These are phyloP conservation scores for Heterodera carotae DNA, from an alignment of 1,140 invertebrate genomes.

Conservation along the genomic window DNA sequence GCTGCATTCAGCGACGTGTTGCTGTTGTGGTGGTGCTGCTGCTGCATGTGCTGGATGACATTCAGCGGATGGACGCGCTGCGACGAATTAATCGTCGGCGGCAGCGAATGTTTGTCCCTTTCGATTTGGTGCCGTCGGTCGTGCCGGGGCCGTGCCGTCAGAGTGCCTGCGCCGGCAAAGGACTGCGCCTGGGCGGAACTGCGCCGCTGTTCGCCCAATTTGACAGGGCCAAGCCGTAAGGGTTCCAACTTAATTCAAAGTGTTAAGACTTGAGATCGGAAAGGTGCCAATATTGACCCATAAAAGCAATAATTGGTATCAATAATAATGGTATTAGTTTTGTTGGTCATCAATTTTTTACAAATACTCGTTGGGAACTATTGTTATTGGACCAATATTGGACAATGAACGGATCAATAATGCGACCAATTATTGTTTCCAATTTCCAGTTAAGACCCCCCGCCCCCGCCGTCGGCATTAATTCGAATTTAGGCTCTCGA, in stretches of 20 bases:
- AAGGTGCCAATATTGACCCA: no score
- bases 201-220: not conserved
- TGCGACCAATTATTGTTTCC: no score
- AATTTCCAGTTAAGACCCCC: no score
- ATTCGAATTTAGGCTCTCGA: no score
- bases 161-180: not conserved
- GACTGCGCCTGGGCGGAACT: constrained; percentile 3
- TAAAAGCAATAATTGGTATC: no score
- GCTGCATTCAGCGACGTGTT: constrained; percentile 16
- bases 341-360: no score
- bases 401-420: no score
- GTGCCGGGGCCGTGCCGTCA: constrained; percentile 16
- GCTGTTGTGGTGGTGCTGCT: not conserved
- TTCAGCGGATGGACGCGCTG: not conserved
- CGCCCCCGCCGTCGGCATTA: no score
- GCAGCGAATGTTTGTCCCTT: constrained; percentile 29
- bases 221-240: constrained; percentile 15
- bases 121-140: constrained; percentile 12
- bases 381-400: no score
- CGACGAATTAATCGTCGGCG: constrained; percentile 9
- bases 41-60: not conserved
- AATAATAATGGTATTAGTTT: no score
- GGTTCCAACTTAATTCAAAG: not conserved
- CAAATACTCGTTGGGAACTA: no score
- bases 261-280: no score